Base-by-base conservation (phyloP, 2,888 invertebrate genomes). In the Drosophila mulleri region DNA sequence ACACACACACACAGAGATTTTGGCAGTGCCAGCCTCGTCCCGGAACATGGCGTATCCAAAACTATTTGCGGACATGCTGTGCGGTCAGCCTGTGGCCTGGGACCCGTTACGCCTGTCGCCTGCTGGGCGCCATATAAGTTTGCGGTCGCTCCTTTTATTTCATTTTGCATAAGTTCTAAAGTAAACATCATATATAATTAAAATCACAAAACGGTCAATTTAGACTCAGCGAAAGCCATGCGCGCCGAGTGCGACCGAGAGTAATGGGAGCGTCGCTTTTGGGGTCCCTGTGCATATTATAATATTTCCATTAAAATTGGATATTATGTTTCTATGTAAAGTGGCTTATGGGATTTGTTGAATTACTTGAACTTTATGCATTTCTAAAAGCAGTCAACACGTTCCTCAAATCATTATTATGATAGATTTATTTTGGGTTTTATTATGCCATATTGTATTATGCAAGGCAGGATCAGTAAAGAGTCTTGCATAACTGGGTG, bases 131-230 rank as follows among this genome's bases (percentile, higher is more conserved):
- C 81, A 77, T 77, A 84, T 79, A 88, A 84, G 83, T 82, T 81
- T 88, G 86, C 62, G 86, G 87, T 86, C 87, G 81, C 78, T 74
- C 80, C 83, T 79, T 85, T 84, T 74, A 77, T 87, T 87, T 83
- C 87, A 84, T 81, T 82, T 82, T 83, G 82, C 83, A 82, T 80
- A 90, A 88, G 88, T 85, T 86, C 89, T 72, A 90, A 90, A 90
- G 84, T 90, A 88, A 87, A 90, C 86, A 90, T 89, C 89, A 88
- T 90, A 82, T 86, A 90, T 90, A 88, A 90, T 90, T 90, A 88
- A 89, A 88, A 84, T 89, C 84, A 80, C 81, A 89, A 90, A 89
- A 90, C 86, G 88, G 84, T 89, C 88, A 90, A 90, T 89, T 89
- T 83, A 62, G 74, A 75, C 67, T 75, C 71, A 66, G 54, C 72